Evolutionary conservation across 1,140 invertebrate species (phyloP), one percentile per base, ranked within the genome.

Genomic region (Sesamia nonagrioides): DNA sequence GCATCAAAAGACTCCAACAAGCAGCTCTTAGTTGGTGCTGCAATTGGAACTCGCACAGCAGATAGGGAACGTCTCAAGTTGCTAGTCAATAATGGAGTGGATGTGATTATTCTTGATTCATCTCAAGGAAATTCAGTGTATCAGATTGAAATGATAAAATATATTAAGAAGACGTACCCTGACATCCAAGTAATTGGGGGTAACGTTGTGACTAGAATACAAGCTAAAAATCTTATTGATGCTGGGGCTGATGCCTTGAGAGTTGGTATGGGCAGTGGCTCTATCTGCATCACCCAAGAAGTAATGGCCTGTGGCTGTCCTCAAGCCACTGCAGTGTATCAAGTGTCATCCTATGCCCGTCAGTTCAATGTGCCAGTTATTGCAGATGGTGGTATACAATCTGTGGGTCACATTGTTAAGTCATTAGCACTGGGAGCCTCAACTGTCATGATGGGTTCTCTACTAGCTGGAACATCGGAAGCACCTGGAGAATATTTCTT

Each of bases 261-360:
- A 82, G 98, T 99, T 52, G 99, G 99, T 27, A 99, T 99, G 99
- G 99, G 99, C 8, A 98, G 97, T 92, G 99, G 99, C 0, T 99
- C 98, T 7, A 99, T 99, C 86, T 99, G 99, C 91, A 99, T 99
- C 54, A 99, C 99, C 4, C 99, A 99, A 95, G 99, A 99, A 96
- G 99, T 99, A 0, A 99, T 99, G 99, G 99, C 99, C 6, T 99
- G 99, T 78, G 99, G 99, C 6, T 96, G 99, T 76, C 98, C 99
- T 0, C 99, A 99, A 94, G 98, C 97, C 0, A 98, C 98, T 18
- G 98, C 98, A 66, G 98, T 99, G 0, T 99, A 98, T 87, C 98
- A 98, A 95, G 99, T 99, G 0, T 96, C 99, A 5, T 97, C 98
- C 79, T 99, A 99, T 95, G 98, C 99, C 2, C 95, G 96, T 63